Evolutionary conservation across 2,888 invertebrate genomes (phyloP), one percentile per base, ranked within the genome.

Genomic region (Romanomermis culicivorax): DNA sequence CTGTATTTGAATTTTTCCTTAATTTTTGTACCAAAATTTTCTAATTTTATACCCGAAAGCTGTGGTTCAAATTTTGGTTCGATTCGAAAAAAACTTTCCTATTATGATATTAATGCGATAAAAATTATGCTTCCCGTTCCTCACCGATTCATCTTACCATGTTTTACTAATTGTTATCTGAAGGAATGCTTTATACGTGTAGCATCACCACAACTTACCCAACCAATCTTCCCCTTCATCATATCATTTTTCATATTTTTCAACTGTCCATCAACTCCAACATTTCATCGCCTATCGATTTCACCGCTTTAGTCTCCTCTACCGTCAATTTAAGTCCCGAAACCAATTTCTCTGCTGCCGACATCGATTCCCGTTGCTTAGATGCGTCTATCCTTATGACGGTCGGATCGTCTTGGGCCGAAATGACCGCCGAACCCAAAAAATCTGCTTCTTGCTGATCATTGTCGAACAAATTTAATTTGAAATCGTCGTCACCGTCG

Each of bases 191-290:
- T n/a, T n/a, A n/a, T n/a, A n/a, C n/a, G n/a, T n/a, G n/a, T n/a
- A n/a, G n/a, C n/a, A n/a, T n/a, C n/a, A n/a, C n/a, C n/a, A n/a
- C n/a, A n/a, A n/a, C n/a, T n/a, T n/a, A n/a, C n/a, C n/a, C n/a
- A n/a, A n/a, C n/a, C n/a, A n/a, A 36, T 17, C 36, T 36, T 36
- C 36, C 17, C 36, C 36, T 36, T 36, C 36, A 36, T 36, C 36
- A 36, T 36, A 36, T 7, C 7, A 36, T 17, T 11, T 17, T 36
- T 36, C 36, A 17, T 17, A 36, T 36, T 36, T 36, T 36, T n/a
- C 17, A 36, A 17, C 43, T 47, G 43, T 67, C 67, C 64, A 68
- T 61, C 59, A 67, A 55, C 26, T 62, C 61, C 36, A 67, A 57
- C 57, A 67, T 54, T 51, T 62, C 61, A 2, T 61, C 61, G 7